Evolutionary conservation across 2,888 invertebrate species (phyloP), one percentile per base, ranked within the genome.

Genomic region (Coremacera marginata): DNA sequence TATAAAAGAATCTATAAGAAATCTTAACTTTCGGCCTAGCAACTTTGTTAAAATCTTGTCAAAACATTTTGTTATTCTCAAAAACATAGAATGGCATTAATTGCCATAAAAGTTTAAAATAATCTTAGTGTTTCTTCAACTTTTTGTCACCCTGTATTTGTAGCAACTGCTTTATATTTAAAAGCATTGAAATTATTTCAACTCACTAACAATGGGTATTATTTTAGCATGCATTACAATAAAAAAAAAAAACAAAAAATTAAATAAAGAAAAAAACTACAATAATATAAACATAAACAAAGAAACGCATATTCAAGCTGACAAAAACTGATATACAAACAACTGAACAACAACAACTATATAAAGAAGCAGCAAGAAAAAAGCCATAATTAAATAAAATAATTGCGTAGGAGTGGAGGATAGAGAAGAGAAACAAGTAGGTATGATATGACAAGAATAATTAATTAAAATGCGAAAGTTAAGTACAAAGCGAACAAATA

Each of bases 371-470:
- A n/a, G 16, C 31, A 37, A 31, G 57, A 60, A 57, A 60, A 57
- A 37, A 60, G 34, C n/a, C 49, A 62, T 62, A 62, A 73, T 73
- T 60, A 60, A 71, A 60, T 60, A 44, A 62, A 63, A 44, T 27
- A 51, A 74, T 55, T 74, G 74, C 74, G 74, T 74, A 67, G 74
- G 65, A 74, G 65, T 55, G 34, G 63, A 49, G n/a, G 73, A 73
- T 27, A 25, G 25, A 7, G 25, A 63, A 63, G n/a, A 14, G 25
- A 63, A 63, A 8, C 25, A 22, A 49, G 19, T 44, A 49, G 68
- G 22, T 22, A 65, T 52, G 55, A 52, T 31, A 65, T 55, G 74
- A 52, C 74, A 67, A 67, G 74, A 74, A 74, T 74, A 74, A 65
- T 55, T 74, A 55, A 74, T 74, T 62, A 74, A 74, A 67, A 52